Evolutionary conservation across 2,797 vertebrate genomes (phyloP).

Genomic region (Anguilla pacifica): DNA sequence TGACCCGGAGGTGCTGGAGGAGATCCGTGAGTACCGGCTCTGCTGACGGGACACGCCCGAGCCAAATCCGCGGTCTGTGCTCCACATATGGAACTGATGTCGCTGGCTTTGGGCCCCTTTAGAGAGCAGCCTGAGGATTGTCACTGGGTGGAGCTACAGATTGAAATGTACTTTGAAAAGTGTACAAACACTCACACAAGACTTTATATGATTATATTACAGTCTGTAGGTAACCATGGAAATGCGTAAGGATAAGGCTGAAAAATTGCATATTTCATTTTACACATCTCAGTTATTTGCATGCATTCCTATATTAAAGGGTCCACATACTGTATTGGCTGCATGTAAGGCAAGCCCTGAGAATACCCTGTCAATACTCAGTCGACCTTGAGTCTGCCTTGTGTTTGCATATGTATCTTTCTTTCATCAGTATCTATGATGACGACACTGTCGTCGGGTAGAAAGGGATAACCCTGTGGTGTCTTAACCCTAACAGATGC

Average conservation of each 20-base stretch:
- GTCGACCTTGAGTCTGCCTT: not conserved
- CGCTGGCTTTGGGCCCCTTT: not conserved
- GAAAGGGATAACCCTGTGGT: not conserved
- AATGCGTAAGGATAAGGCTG: too few species aligned
- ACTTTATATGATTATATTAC: too few species aligned
- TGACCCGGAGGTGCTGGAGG: conserved; percentile 88
- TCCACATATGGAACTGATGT: not conserved
- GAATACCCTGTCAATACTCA: not conserved
- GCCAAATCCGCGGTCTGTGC: not conserved
- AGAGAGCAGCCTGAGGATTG: not conserved
- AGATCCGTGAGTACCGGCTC: conserved; percentile 85
- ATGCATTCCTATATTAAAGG: not conserved
- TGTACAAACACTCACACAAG: too few species aligned
- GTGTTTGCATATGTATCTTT: not conserved
- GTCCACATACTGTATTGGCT: not conserved
- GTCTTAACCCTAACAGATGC: too few species aligned
- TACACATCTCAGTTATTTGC: too few species aligned
- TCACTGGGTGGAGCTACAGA: not conserved
- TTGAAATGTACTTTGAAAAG: too few species aligned
- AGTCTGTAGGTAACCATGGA: too few species aligned
- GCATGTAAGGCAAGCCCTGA: not conserved
- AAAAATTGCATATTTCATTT: too few species aligned
- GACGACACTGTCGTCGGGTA: not conserved
- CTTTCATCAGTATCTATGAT: not conserved
- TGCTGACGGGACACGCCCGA: not conserved